Base-by-base conservation (phyloP, 2,113 vertebrate species). In the Rhynchopsitta pachyrhyncha region DNA sequence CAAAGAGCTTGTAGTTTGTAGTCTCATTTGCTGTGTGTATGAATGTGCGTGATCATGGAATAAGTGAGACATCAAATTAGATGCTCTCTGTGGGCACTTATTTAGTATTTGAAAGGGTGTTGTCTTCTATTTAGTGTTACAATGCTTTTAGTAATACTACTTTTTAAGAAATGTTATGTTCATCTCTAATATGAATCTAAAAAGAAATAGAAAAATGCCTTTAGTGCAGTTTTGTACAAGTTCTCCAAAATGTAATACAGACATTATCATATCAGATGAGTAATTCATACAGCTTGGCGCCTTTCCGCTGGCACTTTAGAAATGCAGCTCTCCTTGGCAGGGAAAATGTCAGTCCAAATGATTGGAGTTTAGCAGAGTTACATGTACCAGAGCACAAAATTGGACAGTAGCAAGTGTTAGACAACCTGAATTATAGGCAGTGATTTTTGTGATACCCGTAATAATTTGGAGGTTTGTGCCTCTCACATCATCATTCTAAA, bases 211-310 rank as follows among this genome's bases (percentile, higher is more conserved):
- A 71, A 88, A 92, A 90, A 67, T 64, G 33, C 22, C 28, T 59
- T 74, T 64, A 78, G 35, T 78, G 50, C 63, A 71, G 80, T 82
- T 74, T 80, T 66, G 14, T 47, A 31, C 35, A 35, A 86, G 42
- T 59, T 79, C 64, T 88, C 50, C 29, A 88, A 90, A 96, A 84
- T 47, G 27, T 71, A 86, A 95, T 71, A 79, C 55, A 93, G 93
- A 81, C 22, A 71, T 90, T 94, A 82, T 86, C 28, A 23, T 95
- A 96, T 90, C 76, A 93, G 80, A 94, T 92, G 50, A 82, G 42
- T 95, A 86, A 94, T 95, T 96, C 87, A 88, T 93, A 35, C 50
- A 41, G 64, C 62, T 75, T 94, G 88, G 86, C 88, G 92, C 52
- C 90, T 88, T 86, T 90, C 69, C 69, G 92, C 90, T 84, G 92